Evolutionary conservation across 2,113 vertebrate species (phyloP), one percentile per base, ranked within the genome.

Genomic region (Sarotherodon lohbergeri): DNA sequence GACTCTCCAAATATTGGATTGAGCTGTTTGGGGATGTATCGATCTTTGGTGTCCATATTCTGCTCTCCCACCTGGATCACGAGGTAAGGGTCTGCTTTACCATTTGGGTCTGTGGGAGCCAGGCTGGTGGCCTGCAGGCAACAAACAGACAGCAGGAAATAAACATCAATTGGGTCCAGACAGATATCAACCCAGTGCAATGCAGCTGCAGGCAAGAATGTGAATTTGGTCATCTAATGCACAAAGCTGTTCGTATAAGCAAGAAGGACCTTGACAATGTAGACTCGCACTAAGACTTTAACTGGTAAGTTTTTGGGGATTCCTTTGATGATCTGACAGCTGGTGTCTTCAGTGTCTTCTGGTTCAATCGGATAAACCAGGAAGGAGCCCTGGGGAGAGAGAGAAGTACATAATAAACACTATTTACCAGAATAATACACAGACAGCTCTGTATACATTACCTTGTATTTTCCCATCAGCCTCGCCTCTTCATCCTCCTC

Each of bases 1-100:
- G 93, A 99, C 98, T 99, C 98, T 97, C 98, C 98, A 89, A 99
- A 99, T 36, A 97, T 94, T 1, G 98, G 98, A 93, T 99, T 98
- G 80, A 99, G 97, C 90, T 99, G 98, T 92, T 99, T 99, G 73
- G 98, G 97, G 93, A 99, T 98, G 85, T 99, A 99, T 90, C 96
- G 93, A 0, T 98, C 97, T 90, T 97, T 98, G 57, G 96, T 97
- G 95, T 98, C 96, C 88, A 92, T 95, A 52, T 81, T 88, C 90
- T 98, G 96, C 59, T 95, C 81, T 36, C 98, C 97, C 9, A 97
- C 87, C 34, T 95, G 97, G 78, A 99, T 95, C 82, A 98, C 92
- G 86, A 99, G 96, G 1, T 99, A 99, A 3, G 98, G 98, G 92
- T 99, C 98, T 36, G 98, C 97, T 93, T 99, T 99, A 63, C 98